These are phyloP conservation scores for Mactromeris polynyma DNA, from an alignment of 2,888 invertebrate genomes.

Conservation along the genomic window DNA sequence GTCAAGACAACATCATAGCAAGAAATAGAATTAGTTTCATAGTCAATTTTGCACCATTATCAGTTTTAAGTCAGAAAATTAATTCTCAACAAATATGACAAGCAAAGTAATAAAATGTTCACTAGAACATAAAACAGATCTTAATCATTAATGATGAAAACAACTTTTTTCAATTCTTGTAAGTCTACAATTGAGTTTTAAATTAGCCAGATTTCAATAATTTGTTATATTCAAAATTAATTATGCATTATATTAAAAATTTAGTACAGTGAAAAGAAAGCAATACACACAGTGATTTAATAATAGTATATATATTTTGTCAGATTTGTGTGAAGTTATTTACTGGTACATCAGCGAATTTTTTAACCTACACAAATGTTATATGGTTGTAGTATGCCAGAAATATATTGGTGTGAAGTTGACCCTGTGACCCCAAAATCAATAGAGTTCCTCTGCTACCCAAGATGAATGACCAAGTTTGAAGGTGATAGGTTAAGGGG, in stretches of 20 bases:
- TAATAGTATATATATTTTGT: not conserved
- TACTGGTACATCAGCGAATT: not conserved
- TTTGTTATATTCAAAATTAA: not conserved
- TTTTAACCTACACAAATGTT: too few relatives aligned
- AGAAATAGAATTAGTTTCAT: not conserved
- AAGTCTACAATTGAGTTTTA: not conserved
- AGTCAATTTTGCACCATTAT: not conserved
- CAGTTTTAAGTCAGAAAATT: too few relatives aligned
- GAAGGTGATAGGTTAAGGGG: too few relatives aligned
- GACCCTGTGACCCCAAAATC: too few relatives aligned
- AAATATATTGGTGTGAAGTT: too few relatives aligned
- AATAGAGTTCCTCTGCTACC: too few relatives aligned
- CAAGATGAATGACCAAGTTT: too few relatives aligned
- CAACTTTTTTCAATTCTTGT: not conserved
- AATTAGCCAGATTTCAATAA: not conserved
- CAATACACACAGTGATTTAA: not conserved
- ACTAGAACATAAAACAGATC: too few relatives aligned
- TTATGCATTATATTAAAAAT: not conserved
- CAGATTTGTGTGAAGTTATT: not conserved
- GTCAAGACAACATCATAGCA: not conserved
- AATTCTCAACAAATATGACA: too few relatives aligned
- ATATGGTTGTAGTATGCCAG: too few relatives aligned
- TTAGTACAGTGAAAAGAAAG: not conserved
- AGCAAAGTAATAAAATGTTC: too few relatives aligned
- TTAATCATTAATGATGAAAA: too few relatives aligned